phyloP scores from a whole-genome alignment of 2,888 invertebrate species.

The Meteorus cinctellus region DNA sequence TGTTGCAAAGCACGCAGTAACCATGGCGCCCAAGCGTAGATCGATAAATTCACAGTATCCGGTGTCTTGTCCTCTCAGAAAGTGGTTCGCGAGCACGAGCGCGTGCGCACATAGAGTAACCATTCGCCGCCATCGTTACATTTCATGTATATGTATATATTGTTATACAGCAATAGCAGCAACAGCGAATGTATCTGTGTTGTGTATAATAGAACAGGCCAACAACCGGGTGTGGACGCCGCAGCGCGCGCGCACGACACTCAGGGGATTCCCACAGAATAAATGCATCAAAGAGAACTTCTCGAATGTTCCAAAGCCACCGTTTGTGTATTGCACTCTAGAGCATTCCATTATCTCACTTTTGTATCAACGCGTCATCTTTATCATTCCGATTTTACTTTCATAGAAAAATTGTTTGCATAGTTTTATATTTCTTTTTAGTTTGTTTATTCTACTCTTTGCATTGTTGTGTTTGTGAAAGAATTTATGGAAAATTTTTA shows the following conservation, averaged over 20 bases:
- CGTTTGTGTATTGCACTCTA: not conserved
- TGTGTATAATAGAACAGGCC: slow-evolving; percentile 9
- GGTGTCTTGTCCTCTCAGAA: slow-evolving; percentile 23
- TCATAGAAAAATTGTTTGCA: too few species aligned
- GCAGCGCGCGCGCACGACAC: not conserved
- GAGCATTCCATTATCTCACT: not conserved
- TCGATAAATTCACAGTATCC: slow-evolving; percentile 37
- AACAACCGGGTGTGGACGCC: slow-evolving; percentile 27
- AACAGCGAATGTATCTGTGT: slow-evolving; percentile 2
- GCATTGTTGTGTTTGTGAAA: too few species aligned
- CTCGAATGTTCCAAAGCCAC: not conserved
- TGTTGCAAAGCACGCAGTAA: not conserved
- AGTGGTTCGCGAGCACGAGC: not conserved
- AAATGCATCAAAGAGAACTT: not conserved
- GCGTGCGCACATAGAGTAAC: not conserved
- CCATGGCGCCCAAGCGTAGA: slow-evolving; percentile 33
- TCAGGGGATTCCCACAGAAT: not conserved
- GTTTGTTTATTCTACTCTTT: too few species aligned
- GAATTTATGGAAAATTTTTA: too few species aligned
- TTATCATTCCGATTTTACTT: too few species aligned
- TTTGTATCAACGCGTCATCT: not conserved
- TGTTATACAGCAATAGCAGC: not conserved
- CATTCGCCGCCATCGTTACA: slow-evolving; percentile 12
- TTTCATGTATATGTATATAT: not conserved
- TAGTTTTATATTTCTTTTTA: too few species aligned